Percentiles rank a stretch among this genome's conserved stretches.
These are phyloP conservation scores for Grus americana DNA, from an alignment of 2,113 vertebrate genomes.

Conservation along the genomic window DNA sequence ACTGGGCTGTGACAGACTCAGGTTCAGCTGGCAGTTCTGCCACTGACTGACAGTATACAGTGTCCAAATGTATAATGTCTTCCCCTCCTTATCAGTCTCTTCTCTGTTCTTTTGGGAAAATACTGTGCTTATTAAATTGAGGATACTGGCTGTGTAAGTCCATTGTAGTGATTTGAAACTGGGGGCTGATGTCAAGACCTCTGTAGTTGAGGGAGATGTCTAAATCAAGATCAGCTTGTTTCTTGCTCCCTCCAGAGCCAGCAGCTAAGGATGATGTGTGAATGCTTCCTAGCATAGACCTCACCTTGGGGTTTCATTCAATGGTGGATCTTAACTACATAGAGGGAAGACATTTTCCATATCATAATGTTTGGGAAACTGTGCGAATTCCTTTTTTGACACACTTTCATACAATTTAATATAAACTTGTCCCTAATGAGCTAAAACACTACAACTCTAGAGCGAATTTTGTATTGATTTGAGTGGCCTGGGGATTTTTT, in stretches of 20 bases:
- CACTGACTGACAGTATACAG: no score
- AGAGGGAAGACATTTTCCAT: background rate
- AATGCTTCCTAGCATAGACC: background rate
- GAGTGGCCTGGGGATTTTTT: background rate
- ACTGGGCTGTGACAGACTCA: rapidly evolving
- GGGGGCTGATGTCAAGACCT: background rate
- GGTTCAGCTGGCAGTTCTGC: background rate
- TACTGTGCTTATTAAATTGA: background rate
- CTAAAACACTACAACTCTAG: background rate
- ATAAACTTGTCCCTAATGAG: background rate
- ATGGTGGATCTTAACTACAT: background rate
- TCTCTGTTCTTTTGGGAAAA: background rate
- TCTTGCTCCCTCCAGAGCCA: background rate
- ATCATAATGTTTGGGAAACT: background rate
- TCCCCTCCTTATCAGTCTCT: background rate
- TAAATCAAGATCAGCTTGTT: background rate
- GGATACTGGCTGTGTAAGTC: background rate
- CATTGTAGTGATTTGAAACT: background rate
- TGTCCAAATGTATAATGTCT: no score
- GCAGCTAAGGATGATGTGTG: background rate
- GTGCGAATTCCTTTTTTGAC: background rate
- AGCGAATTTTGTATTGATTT: background rate
- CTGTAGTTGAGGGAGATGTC: background rate
- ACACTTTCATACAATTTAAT: background rate
- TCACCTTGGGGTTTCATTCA: background rate